These are phyloP conservation scores for Catocala nupta DNA, from an alignment of 2,888 invertebrate species.

Conservation along the genomic window DNA sequence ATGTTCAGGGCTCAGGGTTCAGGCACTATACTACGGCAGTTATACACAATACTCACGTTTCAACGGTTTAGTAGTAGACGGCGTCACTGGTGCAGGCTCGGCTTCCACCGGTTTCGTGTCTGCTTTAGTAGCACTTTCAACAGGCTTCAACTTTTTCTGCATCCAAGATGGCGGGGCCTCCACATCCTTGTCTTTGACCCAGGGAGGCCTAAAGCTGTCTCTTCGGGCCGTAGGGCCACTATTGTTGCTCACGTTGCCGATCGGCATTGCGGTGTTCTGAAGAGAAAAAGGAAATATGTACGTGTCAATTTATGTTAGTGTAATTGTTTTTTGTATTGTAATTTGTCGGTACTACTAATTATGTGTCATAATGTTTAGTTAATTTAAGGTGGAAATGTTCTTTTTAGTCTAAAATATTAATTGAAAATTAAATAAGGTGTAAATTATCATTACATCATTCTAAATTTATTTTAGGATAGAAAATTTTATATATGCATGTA, in stretches of 20 bases:
- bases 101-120: constrained; percentile 55
- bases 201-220: constrained; percentile 91
- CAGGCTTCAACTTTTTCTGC: constrained; percentile 84
- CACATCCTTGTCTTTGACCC: constrained; percentile 90
- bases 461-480: too few species aligned
- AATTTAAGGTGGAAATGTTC: too few species aligned
- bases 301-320: too few species aligned
- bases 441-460: too few species aligned
- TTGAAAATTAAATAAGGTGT: too few species aligned
- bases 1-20: too few species aligned
- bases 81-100: constrained; percentile 51
- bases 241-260: constrained; percentile 85
- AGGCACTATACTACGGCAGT: too few species aligned
- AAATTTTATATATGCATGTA: too few species aligned
- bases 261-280: constrained; percentile 76
- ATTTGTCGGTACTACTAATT: too few species aligned
- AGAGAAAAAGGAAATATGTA: not conserved
- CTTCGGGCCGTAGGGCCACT: constrained; percentile 80
- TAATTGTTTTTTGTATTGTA: too few species aligned
- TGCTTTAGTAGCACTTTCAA: constrained; percentile 64
- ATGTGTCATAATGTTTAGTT: too few species aligned
- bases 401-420: too few species aligned
- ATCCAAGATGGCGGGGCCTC: constrained; percentile 89
- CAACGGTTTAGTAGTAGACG: constrained; percentile 63
- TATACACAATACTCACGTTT: constrained; percentile 70